Percentiles rank a stretch among this genome's conserved stretches.
phyloP scores from a whole-genome alignment of 1,140 invertebrate species.

The Ips typographus region DNA sequence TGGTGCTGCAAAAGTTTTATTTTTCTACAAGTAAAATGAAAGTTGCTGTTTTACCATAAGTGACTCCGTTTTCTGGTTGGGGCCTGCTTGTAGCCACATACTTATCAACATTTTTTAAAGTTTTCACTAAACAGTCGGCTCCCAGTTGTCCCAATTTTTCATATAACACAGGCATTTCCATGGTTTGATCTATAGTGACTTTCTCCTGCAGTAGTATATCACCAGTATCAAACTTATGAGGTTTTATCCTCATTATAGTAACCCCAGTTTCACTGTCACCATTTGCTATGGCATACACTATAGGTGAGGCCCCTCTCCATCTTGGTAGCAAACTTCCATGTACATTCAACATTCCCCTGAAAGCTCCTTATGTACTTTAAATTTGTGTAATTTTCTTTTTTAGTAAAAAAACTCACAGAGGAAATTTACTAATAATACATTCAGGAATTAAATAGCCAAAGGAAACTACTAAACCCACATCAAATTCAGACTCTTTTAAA shows the following conservation, averaged over 20 bases:
- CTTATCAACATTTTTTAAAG: slow-evolving; percentile 62
- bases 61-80: slow-evolving; percentile 63
- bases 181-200: slow-evolving; percentile 62
- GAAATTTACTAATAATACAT: slow-evolving; percentile 63
- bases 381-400: neutral
- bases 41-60: slow-evolving; percentile 62
- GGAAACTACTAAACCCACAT: slow-evolving; percentile 70
- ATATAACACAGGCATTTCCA: slow-evolving; percentile 68
- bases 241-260: slow-evolving; percentile 85
- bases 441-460: slow-evolving; percentile 72
- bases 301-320: slow-evolving; percentile 90
- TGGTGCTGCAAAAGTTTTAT: slow-evolving; percentile 61
- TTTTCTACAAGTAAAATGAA: neutral
- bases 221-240: slow-evolving; percentile 86
- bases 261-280: slow-evolving; percentile 83
- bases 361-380: slow-evolving; percentile 12
- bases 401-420: slow-evolving; percentile 54
- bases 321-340: slow-evolving; percentile 89
- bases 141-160: slow-evolving; percentile 67
- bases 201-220: slow-evolving; percentile 72
- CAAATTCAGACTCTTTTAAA: slow-evolving; percentile 52
- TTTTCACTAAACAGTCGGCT: slow-evolving; percentile 66
- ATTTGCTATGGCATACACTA: slow-evolving; percentile 79
- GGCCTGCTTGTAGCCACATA: slow-evolving; percentile 59
- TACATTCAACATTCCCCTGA: slow-evolving; percentile 84